Evolutionary conservation across 2,888 invertebrate genomes (phyloP).

Genomic region (Hypercompe scribonia): DNA sequence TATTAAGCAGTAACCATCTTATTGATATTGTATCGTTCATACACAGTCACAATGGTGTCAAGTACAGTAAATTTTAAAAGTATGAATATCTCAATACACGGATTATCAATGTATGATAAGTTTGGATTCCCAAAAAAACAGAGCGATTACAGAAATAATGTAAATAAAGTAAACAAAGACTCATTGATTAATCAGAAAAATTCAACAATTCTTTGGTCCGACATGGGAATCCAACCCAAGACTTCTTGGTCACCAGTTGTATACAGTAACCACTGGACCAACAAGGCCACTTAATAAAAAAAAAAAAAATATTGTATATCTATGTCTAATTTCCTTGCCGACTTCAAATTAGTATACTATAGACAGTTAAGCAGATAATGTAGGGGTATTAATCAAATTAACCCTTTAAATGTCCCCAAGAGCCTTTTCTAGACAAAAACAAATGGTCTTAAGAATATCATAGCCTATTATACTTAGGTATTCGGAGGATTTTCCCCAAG

Average conservation of each 20-base stretch:
- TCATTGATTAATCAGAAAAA: too few relatives aligned
- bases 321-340: too few relatives aligned
- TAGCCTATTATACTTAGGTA: constrained; percentile 1
- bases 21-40: neutral
- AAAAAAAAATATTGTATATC: too few relatives aligned
- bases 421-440: constrained; percentile 6
- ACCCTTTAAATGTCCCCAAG: neutral
- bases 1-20: neutral
- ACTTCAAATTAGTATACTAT: neutral
- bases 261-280: too few relatives aligned
- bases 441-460: neutral
- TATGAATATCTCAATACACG: neutral
- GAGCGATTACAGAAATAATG: too few relatives aligned
- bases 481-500: constrained; percentile 9
- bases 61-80: neutral
- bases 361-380: neutral
- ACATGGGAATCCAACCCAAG: too few relatives aligned
- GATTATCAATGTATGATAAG: too few relatives aligned
- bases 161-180: too few relatives aligned
- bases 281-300: too few relatives aligned
- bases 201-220: too few relatives aligned
- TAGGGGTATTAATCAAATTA: constrained; percentile 10
- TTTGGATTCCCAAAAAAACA: too few relatives aligned
- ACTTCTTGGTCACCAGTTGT: too few relatives aligned
- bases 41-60: neutral